A percentile compares a stretch with the other conserved stretches of the same genome.
Conservation (phyloP, 2,888 invertebrate species). For the Sussaba pulchella region DNA sequence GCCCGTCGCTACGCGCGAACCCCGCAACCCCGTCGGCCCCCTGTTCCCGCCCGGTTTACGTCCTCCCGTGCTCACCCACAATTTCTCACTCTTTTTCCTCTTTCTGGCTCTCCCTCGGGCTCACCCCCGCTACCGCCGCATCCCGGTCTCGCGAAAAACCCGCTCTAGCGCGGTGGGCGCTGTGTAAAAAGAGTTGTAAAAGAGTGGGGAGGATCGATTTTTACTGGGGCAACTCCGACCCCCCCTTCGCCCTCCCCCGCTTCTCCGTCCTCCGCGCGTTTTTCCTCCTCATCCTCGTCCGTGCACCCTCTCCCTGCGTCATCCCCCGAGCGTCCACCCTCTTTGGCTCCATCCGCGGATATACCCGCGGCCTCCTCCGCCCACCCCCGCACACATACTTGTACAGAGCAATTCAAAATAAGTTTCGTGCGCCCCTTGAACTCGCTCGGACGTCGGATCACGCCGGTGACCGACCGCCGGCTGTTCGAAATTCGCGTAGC, state of each 20-base stretch:
- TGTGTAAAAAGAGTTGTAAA: slow-evolving; percentile 78
- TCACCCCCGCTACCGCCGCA: slow-evolving; percentile 59
- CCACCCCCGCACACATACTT: slow-evolving; percentile 25
- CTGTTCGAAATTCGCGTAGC: background rate
- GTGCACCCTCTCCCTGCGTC: slow-evolving; percentile 79
- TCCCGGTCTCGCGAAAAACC: slow-evolving; percentile 72
- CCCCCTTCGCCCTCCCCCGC: slow-evolving; percentile 73
- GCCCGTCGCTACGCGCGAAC: slow-evolving; percentile 76
- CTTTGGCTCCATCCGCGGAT: slow-evolving; percentile 44
- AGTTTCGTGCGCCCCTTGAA: background rate
- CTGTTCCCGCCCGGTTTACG: slow-evolving; percentile 54
- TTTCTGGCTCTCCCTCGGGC: slow-evolving; percentile 32
- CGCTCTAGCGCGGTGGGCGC: slow-evolving; percentile 62
- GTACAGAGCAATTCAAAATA: slow-evolving; percentile 33
- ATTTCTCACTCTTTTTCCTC: slow-evolving; percentile 57
- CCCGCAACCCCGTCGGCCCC: slow-evolving; percentile 22
- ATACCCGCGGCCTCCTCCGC: slow-evolving; percentile 44
- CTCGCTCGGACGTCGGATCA: background rate
- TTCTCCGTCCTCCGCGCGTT: slow-evolving; percentile 40
- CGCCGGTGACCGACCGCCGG: background rate
- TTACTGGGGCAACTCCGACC: slow-evolving; percentile 84
- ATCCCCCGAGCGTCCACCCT: slow-evolving; percentile 68
- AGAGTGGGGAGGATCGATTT: slow-evolving; percentile 85
- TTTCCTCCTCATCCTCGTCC: slow-evolving; percentile 64
- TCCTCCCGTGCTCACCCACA: slow-evolving; percentile 61